A percentile compares a stretch with the other conserved stretches of the same genome.
These are phyloP conservation scores for Acipenser ruthenus DNA, from an alignment of 2,797 vertebrate genomes.

Conservation along the genomic window DNA sequence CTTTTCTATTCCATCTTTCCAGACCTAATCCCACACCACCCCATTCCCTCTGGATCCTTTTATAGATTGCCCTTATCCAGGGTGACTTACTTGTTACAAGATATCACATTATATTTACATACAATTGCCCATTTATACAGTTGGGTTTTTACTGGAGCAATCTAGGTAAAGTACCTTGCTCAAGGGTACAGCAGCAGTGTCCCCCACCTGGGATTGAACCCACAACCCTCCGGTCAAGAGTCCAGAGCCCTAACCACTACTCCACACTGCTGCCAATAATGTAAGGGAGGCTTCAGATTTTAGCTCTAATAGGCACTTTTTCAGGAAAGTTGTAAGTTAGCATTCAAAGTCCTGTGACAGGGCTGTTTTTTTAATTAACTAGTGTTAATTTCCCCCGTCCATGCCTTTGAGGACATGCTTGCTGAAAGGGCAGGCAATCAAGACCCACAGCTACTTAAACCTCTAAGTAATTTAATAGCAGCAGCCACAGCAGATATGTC, in stretches of 20 bases:
- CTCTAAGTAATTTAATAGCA: not conserved
- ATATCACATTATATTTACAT: too few species aligned
- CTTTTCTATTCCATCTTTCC: not conserved
- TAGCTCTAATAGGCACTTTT: slow-evolving; percentile 12
- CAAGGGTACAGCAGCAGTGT: too few species aligned
- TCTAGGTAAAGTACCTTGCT: too few species aligned
- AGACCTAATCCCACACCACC: not conserved
- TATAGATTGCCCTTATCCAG: not conserved
- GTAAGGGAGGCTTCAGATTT: slow-evolving; percentile 18
- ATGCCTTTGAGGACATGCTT: not conserved
- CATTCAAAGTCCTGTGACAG: slow-evolving; percentile 13
- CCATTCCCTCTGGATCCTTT: slow-evolving; percentile 1
- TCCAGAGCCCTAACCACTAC: too few species aligned
- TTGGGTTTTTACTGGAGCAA: too few species aligned
- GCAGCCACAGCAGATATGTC: not conserved
- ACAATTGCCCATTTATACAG: too few species aligned
- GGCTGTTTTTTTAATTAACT: not conserved
- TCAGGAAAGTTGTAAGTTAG: slow-evolving; percentile 16
- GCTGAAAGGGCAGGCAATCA: not conserved
- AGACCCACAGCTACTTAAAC: not conserved
- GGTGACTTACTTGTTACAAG: too few species aligned
- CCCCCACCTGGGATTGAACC: too few species aligned
- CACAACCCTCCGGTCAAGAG: too few species aligned
- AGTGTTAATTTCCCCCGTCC: not conserved
- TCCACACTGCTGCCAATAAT: too few species aligned